Conservation (phyloP, 2,888 invertebrate species). For the Drosophila greeni region DNA sequence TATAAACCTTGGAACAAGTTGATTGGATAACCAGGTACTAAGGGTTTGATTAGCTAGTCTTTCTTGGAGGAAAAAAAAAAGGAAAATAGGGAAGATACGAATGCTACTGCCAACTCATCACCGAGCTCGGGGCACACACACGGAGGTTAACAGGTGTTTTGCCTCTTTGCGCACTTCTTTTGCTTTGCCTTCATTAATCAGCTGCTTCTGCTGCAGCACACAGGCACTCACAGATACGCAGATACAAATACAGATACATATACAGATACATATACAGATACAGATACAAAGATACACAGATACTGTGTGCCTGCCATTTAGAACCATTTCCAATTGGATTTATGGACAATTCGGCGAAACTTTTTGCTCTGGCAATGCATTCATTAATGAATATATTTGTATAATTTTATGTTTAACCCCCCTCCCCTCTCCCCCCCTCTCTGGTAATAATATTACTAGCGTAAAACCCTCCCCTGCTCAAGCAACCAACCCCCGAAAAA, state of each 20-base stretch:
- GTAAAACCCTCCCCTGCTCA: neutral
- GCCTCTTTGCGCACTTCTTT: slow-evolving; percentile 58
- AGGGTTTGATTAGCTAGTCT: neutral
- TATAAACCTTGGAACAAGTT: neutral
- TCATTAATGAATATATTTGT: slow-evolving; percentile 31
- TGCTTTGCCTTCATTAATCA: slow-evolving; percentile 37
- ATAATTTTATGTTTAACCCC: slow-evolving; percentile 26
- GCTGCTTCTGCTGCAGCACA: slow-evolving; percentile 34
- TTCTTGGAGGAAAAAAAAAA: neutral
- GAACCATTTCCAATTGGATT: slow-evolving; percentile 35
- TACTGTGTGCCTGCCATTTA: slow-evolving; percentile 2
- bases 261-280: slow-evolving; percentile 1
- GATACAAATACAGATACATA: slow-evolving; percentile 12
- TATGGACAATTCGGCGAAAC: slow-evolving; percentile 27
- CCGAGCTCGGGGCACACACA: slow-evolving; percentile 10
- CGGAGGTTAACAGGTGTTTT: slow-evolving; percentile 65
- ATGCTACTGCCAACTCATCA: slow-evolving; percentile 48
- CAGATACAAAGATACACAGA: slow-evolving; percentile 10
- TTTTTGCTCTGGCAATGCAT: slow-evolving; percentile 19
- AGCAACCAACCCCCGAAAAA: slow-evolving; percentile 24
- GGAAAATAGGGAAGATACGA: neutral
- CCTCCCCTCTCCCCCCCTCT: neutral
- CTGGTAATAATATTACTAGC: neutral
- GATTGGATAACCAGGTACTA: slow-evolving; percentile 1
- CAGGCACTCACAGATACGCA: slow-evolving; percentile 15